Base-by-base conservation (phyloP, 2,797 vertebrate species). In the Crax fasciolata region DNA sequence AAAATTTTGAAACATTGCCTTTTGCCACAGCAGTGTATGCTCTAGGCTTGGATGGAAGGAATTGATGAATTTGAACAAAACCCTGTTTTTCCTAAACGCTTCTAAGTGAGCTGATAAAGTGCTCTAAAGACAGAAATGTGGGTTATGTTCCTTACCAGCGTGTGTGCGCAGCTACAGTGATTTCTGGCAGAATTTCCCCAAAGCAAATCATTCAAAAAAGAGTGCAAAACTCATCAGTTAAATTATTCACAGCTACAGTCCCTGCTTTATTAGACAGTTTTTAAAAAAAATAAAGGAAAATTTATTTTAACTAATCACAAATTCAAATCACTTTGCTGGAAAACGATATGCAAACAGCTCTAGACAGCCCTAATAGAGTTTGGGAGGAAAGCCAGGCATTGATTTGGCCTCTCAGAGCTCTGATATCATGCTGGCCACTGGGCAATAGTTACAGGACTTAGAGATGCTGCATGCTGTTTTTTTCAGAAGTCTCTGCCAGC, bases 281-380 rank as follows among this genome's bases (percentile, higher is more conserved):
- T 8, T 2, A 51, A 82, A 87, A 39, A 44, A 39, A 75, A 59
- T 4, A 72, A 67, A 52, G 5, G 85, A 46, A 58, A 55, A 89
- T 73, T 94, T 84, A 74, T 88, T 90, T 93, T 68, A 71, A 86
- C 51, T 84, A 88, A 93, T 92, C 87, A 77, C 67, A 92, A 94
- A 93, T 87, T 93, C 70, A 87, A 89, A 92, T 96, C 30, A 20
- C 71, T 90, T 94, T 1, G 0, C 61, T 65, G 79, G 84, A 86
- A 94, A 92, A 95, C 20, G 3, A 91, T 70, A 72, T 77, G 78
- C 90, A 93, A 95, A 87, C 54, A 52, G 44, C 67, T 76, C 83
- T 66, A 93, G 48, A 77, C 75, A 90, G 49, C 19, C 27, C 77
- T 90, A 93, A 90, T 65, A 85, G 87, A 43, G 7, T 63, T 84